Evolutionary conservation across 2,113 vertebrate species (phyloP), one percentile per base, ranked within the genome.

Genomic region (human (Homo sapiens)): DNA sequence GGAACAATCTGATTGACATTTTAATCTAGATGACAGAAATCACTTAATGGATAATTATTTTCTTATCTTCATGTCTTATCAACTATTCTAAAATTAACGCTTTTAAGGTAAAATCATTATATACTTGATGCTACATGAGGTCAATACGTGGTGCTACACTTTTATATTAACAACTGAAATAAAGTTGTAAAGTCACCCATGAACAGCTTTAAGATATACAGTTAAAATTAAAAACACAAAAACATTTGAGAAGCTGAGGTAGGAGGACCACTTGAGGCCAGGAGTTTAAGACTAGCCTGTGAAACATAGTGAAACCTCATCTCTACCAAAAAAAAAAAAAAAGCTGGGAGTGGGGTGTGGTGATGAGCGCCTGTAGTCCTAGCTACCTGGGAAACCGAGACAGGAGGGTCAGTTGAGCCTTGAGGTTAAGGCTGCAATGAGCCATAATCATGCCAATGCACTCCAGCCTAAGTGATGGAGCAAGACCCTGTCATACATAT

Each of bases 141-240:
- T 64, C 38, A 84, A 25, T 61, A 83, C 27, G 57, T 38, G 80
- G 20, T n/a, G 27, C 78, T 38, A 68, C 0, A 17, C 79, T 73
- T 61, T 95, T 66, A 35, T n/a, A 57, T 23, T 48, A 59, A 84
- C 25, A 48, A 17, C 3, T 70, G 38, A 94, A 57, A 23, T 40
- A 70, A 45, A 93, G 48, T 6, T 27, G 32, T 45, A 22, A 25
- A 25, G 43, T 35, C 3, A 4, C 35, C 16, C 20, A 45, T 57
- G 55, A 82, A 97, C 80, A 79, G 17, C 5, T 84, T 81, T 90
- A 40, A 78, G 70, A 57, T 40, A 55, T 0, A 81, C 0, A 81
- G n/a, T 95, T 83, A 90, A 78, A 94, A 84, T 55, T 30, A 82
- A 90, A 95, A 88, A 38, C 11, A 91, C 8, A 84, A 86, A 88